phyloP scores from a whole-genome alignment of 2,113 vertebrate species.

The Callipepla squamata region DNA sequence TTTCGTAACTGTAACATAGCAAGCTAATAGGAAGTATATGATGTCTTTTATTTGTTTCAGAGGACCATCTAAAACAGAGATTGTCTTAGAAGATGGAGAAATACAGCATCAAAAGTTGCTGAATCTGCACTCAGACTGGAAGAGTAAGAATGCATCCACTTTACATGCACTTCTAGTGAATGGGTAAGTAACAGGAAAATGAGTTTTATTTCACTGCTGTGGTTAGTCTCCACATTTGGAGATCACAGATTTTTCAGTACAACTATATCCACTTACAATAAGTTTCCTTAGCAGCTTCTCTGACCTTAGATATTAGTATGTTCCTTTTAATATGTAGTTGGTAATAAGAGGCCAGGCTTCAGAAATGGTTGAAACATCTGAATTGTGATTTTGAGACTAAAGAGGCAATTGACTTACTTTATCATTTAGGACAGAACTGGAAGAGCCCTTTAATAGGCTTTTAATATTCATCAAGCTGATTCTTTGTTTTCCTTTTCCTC shows the following conservation, averaged over 20 bases:
- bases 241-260: not conserved
- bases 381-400: not conserved
- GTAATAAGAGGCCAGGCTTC: not conserved
- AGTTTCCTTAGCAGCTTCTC: not conserved
- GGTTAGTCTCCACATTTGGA: not conserved
- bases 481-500: not conserved
- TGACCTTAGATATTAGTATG: not conserved
- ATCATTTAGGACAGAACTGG: not conserved
- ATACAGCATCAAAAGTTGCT: constrained; percentile 83
- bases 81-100: constrained; percentile 71
- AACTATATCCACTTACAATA: not conserved
- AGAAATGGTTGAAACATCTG: not conserved
- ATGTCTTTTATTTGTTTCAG: constrained; percentile 72
- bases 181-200: constrained; percentile 78
- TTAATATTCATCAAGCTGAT: not conserved
- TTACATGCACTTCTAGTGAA: constrained; percentile 86
- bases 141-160: constrained; percentile 78
- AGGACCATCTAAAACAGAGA: constrained; percentile 77
- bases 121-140: constrained; percentile 83
- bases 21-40: not conserved
- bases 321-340: not conserved
- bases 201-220: not conserved
- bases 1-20: not conserved
- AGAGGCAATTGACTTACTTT: not conserved
- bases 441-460: not conserved